Evolutionary conservation across 1,140 invertebrate species (phyloP).

Genomic region (Cherax destructor): DNA sequence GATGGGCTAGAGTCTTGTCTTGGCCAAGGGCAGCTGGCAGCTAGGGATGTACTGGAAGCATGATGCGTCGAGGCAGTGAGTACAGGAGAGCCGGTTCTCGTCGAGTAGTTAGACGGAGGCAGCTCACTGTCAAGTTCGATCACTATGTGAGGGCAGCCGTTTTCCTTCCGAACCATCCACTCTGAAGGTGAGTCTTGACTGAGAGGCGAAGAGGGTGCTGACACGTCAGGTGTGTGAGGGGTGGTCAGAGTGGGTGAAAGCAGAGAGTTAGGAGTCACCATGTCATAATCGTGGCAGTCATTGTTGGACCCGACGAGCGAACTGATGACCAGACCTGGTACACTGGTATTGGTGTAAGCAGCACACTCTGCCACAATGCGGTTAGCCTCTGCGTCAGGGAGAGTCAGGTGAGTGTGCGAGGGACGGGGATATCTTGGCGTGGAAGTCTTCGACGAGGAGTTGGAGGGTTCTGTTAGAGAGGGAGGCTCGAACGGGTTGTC

Average conservation of each 20-base stretch:
- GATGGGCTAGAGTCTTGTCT: constrained; percentile 17
- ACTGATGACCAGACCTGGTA: constrained; percentile 53
- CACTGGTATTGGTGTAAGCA: constrained; percentile 58
- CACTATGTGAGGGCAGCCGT: constrained; percentile 40
- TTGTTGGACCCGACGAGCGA: constrained; percentile 9
- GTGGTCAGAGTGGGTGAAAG: background rate
- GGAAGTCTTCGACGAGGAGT: constrained; percentile 10
- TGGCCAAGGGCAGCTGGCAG: constrained; percentile 38
- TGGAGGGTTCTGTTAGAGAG: background rate
- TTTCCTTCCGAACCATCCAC: constrained; percentile 21
- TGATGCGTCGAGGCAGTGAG: constrained; percentile 57
- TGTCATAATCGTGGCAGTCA: constrained; percentile 61
- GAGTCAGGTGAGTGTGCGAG: constrained; percentile 17
- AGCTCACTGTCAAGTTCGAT: constrained; percentile 28
- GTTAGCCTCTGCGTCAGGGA: constrained; percentile 56
- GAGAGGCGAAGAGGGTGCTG: constrained; percentile 37
- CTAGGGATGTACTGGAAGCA: constrained; percentile 48
- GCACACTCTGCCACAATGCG: constrained; percentile 70
- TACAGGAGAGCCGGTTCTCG: constrained; percentile 40
- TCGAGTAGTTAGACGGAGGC: constrained; percentile 34
- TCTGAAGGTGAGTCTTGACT: constrained; percentile 35
- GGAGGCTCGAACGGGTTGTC: constrained; percentile 54
- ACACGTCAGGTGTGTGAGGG: constrained; percentile 26
- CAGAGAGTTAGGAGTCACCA: background rate
- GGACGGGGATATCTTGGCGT: constrained; percentile 1